Base-by-base conservation (phyloP, 2,888 invertebrate genomes). In the Tetragonisca angustula region DNA sequence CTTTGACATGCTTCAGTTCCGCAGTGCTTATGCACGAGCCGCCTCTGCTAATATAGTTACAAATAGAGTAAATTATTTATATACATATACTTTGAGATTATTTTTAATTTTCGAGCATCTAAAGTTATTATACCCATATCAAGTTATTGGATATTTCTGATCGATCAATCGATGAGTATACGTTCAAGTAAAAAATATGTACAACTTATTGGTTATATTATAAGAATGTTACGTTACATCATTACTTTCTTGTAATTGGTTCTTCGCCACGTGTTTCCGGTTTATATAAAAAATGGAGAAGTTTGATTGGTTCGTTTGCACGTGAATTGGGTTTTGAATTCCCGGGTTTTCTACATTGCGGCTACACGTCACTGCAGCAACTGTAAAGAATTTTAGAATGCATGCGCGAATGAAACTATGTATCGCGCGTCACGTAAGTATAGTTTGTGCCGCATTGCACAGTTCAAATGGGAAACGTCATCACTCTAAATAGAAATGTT, bases 401-500 rank as follows among this genome's bases (percentile, higher is more conserved):
- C 76, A 62, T 81, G 84, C 79, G 83, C 84, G 36, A 69, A 56
- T n/a, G 61, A 64, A 72, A 54, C 70, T 19, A 59, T 24, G 56
- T 24, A n/a, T 59, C 56, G 32, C 24, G 50, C 79, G 59, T 54
- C 59, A 50, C 73, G 17, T 84, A 62, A 27, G 62, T 65, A 86
- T 68, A 86, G 81, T 81, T n/a, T 79, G 52, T 82, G 83, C 56
- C 54, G 83, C 81, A 83, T 68, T 75, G 79, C 81, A 79, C 54
- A 84, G 73, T 85, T 80, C 32, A 61, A 56, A 80, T 59, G 68
- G 61, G 83, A 85, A 87, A 91, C 92, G 93, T 93, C 93, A 93
- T 80, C 91, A 89, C 93, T 92, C 90, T 91, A 93, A 93, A 93
- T 93, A 93, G 92, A 91, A 89, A 78, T 88, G 82, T 79, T 81